A percentile compares a stretch with the other conserved stretches of the same genome.
These are phyloP conservation scores for Podarcis raffonei DNA, from an alignment of 2,113 vertebrate species.

Conservation along the genomic window DNA sequence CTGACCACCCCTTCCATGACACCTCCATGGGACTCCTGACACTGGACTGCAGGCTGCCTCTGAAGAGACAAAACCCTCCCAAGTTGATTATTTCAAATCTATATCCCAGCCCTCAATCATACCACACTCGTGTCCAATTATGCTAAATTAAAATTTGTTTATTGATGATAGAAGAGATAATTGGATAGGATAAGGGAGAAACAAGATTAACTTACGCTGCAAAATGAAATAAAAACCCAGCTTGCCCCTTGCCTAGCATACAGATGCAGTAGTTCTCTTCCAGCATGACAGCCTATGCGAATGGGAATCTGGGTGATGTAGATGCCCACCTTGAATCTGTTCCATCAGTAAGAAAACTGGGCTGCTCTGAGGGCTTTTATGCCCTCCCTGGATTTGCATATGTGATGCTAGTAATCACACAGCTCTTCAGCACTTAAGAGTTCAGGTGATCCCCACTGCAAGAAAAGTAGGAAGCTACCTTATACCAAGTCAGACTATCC, in stretches of 20 bases:
- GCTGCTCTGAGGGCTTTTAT: background rate
- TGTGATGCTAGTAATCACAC: background rate
- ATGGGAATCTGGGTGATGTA: background rate
- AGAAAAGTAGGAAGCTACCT: no score
- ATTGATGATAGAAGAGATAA: slow-evolving; percentile 14
- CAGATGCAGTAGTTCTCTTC: background rate
- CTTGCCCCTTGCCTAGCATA: background rate
- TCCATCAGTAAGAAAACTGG: background rate
- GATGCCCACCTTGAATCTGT: background rate
- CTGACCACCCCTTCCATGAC: no score
- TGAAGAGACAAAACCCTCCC: background rate
- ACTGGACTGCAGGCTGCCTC: background rate
- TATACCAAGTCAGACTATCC: no score
- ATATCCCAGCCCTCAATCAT: slow-evolving; percentile 5
- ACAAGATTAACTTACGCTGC: background rate
- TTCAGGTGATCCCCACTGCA: background rate
- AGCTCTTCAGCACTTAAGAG: background rate
- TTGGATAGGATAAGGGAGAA: background rate
- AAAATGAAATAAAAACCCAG: slow-evolving; percentile 26
- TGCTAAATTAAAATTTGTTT: slow-evolving; percentile 19
- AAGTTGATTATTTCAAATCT: slow-evolving; percentile 17
- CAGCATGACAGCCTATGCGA: background rate
- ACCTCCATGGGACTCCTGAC: no score
- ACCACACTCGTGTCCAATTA: slow-evolving; percentile 20
- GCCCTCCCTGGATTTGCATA: background rate